These are phyloP conservation scores for Automeris io DNA, from an alignment of 2,888 invertebrate species.

Conservation along the genomic window DNA sequence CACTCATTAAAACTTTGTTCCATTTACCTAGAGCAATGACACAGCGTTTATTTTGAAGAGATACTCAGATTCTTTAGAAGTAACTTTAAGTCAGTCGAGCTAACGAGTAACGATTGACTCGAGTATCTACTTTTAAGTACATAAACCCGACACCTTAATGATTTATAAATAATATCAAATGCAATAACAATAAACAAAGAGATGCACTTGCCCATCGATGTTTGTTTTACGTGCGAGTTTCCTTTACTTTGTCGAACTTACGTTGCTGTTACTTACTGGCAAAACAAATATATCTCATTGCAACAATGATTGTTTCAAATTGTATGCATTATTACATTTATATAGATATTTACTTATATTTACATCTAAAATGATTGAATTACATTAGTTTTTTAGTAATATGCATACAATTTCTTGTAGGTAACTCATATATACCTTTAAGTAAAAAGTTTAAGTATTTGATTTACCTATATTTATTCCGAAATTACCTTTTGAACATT, in stretches of 20 bases:
- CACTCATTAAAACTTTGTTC: constrained; percentile 34
- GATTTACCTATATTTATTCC: too few relatives aligned
- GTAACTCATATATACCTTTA: too few relatives aligned
- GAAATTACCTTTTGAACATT: too few relatives aligned
- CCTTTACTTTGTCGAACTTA: neutral
- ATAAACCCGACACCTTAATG: constrained; percentile 43
- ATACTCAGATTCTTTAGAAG: constrained; percentile 69
- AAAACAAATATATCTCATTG: too few relatives aligned
- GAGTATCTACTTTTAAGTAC: constrained; percentile 46
- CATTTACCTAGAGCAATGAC: constrained; percentile 56
- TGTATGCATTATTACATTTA: too few relatives aligned
- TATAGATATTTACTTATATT: too few relatives aligned
- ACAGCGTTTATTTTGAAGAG: constrained; percentile 67
- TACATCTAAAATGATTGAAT: too few relatives aligned
- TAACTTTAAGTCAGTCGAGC: constrained; percentile 50
- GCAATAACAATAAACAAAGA: constrained; percentile 30
- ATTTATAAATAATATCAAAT: constrained; percentile 36
- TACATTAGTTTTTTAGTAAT: too few relatives aligned
- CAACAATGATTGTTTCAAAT: too few relatives aligned
- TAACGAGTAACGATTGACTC: constrained; percentile 69
- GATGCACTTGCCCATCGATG: constrained; percentile 7
- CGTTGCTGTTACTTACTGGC: too few relatives aligned
- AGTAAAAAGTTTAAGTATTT: too few relatives aligned
- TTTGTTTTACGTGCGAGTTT: constrained; percentile 6
- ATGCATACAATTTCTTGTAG: too few relatives aligned